These are phyloP conservation scores for Suricata suricatta DNA, from an alignment of 2,113 vertebrate species.

Conservation along the genomic window DNA sequence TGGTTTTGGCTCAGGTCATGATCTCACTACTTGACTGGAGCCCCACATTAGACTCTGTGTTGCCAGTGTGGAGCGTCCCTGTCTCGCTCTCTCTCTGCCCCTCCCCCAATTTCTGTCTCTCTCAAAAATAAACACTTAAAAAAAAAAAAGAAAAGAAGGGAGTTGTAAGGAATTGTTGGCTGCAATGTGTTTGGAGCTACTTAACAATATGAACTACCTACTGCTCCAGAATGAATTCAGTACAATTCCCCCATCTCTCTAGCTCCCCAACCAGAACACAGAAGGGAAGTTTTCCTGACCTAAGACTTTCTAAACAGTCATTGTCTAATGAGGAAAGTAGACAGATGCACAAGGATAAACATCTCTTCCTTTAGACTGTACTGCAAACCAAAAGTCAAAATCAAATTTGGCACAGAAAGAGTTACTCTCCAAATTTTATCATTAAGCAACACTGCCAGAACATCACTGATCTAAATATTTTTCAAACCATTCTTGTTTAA, in stretches of 20 bases:
- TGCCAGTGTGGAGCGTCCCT: too few species aligned
- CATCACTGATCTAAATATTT: not conserved
- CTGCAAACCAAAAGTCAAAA: slow-evolving; percentile 11
- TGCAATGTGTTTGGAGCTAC: not conserved
- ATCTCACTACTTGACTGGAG: too few species aligned
- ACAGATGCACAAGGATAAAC: not conserved
- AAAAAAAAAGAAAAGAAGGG: not conserved
- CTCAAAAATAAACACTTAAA: too few species aligned
- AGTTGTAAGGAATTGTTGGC: not conserved
- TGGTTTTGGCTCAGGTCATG: too few species aligned
- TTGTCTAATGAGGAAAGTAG: slow-evolving; percentile 3
- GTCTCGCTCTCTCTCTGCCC: too few species aligned
- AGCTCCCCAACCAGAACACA: not conserved
- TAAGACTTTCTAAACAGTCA: not conserved
- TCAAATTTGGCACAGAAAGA: not conserved
- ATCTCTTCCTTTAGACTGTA: not conserved
- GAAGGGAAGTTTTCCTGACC: not conserved
- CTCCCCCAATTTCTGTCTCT: too few species aligned
- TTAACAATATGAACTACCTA: slow-evolving; percentile 11
- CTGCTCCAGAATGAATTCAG: not conserved
- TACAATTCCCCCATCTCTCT: not conserved
- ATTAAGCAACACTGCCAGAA: not conserved
- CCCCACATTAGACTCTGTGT: too few species aligned
- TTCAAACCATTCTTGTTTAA: slow-evolving; percentile 42
- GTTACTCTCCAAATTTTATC: not conserved